These are phyloP conservation scores for Neodon shergylaensis DNA, from an alignment of 2,113 vertebrate genomes.

Conservation along the genomic window DNA sequence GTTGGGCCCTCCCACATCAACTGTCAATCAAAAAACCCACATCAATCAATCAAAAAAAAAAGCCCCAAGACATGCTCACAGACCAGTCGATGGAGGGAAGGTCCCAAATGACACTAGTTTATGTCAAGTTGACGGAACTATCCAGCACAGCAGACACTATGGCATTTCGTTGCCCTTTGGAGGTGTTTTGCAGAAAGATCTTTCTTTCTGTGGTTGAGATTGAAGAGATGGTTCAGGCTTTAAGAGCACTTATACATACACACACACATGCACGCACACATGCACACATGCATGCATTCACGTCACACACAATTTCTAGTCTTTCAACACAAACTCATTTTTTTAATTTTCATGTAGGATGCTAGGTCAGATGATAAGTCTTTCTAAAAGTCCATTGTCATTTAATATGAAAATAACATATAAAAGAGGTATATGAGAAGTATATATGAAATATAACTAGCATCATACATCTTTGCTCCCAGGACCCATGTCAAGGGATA, in stretches of 20 bases:
- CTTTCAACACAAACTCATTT: background rate
- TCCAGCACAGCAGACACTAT: background rate
- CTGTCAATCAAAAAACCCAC: background rate
- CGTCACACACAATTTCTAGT: background rate
- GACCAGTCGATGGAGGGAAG: background rate
- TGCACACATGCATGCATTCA: background rate
- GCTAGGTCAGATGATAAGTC: background rate
- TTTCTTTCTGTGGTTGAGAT: background rate
- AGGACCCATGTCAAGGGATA: background rate
- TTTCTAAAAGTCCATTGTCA: background rate
- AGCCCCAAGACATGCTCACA: background rate
- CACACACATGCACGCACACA: background rate
- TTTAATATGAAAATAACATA: slow-evolving; percentile 26
- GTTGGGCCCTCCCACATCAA: background rate
- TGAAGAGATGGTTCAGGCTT: background rate
- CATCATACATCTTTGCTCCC: background rate
- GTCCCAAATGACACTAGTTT: background rate
- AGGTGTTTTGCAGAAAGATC: background rate
- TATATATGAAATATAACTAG: background rate
- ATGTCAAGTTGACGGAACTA: background rate
- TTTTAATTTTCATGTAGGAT: background rate
- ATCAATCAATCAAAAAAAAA: background rate
- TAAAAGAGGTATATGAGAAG: background rate
- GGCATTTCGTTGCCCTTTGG: background rate
- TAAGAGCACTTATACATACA: background rate